A percentile compares a stretch with the other conserved stretches of the same genome.
phyloP scores from a whole-genome alignment of 2,888 invertebrate genomes.

The Eremobia ochroleuca region DNA sequence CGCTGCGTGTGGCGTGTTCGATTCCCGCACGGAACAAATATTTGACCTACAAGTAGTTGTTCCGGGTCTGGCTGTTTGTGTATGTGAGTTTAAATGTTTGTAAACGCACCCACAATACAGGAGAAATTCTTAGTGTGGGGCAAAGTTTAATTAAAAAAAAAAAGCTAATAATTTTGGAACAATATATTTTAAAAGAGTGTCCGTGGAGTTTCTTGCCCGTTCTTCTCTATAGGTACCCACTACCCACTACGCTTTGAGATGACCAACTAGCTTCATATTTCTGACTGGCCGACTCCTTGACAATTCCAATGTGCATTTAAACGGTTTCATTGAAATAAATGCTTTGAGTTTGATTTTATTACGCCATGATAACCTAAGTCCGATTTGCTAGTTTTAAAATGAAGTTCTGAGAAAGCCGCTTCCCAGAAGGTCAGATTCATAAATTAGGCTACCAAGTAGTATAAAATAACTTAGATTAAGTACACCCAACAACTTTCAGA shows the following conservation, averaged over 20 bases:
- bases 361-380: not conserved
- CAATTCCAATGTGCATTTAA: not conserved
- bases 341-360: not conserved
- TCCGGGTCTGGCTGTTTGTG: no score
- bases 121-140: no score
- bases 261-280: not conserved
- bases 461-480: conserved; percentile 18
- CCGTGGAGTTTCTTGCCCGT: not conserved
- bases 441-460: not conserved
- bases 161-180: no score
- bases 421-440: not conserved
- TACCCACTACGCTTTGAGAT: not conserved
- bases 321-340: not conserved
- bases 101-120: no score
- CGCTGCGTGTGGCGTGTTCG: no score
- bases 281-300: not conserved
- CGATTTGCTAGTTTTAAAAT: not conserved
- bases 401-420: not conserved
- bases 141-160: no score
- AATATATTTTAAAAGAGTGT: not conserved
- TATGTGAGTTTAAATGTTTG: no score
- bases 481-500: conserved; percentile 24
- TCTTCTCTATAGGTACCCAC: not conserved
- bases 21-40: no score
- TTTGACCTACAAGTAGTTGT: no score